Conservation (phyloP, 2,888 invertebrate species). For the Tenthredo scrophulariae region DNA sequence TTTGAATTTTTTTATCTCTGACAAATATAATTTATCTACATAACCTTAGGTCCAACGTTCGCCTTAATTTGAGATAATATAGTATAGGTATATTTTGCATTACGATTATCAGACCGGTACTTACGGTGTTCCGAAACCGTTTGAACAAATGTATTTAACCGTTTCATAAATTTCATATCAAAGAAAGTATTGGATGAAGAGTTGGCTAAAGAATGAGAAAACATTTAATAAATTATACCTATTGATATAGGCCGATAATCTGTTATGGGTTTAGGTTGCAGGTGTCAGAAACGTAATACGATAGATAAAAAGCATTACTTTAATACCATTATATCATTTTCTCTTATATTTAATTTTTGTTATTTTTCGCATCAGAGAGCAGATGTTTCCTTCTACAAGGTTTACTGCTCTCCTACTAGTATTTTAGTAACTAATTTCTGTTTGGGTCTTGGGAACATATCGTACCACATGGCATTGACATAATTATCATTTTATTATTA, state of each 20-base stretch:
- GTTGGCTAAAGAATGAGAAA: neutral
- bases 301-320: neutral
- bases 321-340: slow-evolving; percentile 1
- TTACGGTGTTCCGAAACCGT: neutral
- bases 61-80: neutral
- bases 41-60: neutral
- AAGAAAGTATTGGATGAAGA: neutral
- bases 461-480: slow-evolving; percentile 32
- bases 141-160: neutral
- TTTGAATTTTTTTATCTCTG: neutral
- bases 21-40: neutral
- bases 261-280: slow-evolving; percentile 23
- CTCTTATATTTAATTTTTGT: neutral
- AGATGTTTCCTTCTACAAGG: neutral
- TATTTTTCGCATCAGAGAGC: neutral
- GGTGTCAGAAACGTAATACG: slow-evolving; percentile 9
- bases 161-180: slow-evolving; percentile 8
- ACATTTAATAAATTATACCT: neutral
- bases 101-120: neutral
- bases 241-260: neutral
- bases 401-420: neutral
- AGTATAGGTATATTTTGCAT: neutral
- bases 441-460: neutral
- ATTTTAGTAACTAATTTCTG: neutral
- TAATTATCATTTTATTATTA: slow-evolving; percentile 20